Conservation (phyloP, 2,797 vertebrate genomes). For the Cirrhinus mrigala region DNA sequence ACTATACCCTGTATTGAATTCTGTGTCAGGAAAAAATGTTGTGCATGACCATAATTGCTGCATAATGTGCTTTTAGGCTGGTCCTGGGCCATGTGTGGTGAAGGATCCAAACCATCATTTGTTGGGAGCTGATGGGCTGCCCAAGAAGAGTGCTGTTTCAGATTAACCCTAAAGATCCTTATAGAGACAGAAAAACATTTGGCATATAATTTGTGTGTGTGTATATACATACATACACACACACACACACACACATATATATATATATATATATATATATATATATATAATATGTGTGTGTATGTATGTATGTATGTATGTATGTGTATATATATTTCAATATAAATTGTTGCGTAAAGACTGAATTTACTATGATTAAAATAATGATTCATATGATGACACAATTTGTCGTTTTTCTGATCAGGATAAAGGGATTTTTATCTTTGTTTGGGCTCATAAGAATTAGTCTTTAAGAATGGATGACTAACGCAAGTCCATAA, state of each 20-base stretch:
- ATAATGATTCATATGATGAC: slow-evolving; percentile 6
- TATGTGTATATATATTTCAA: slow-evolving; percentile 7
- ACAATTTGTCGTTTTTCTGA: neutral
- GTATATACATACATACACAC: too few species aligned
- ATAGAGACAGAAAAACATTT: neutral
- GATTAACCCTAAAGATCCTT: neutral
- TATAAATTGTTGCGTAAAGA: neutral
- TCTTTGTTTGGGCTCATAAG: neutral
- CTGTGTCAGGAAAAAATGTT: neutral
- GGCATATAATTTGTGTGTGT: neutral
- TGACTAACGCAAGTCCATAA: neutral
- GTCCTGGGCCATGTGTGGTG: slow-evolving; percentile 87
- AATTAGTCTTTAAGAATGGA: neutral
- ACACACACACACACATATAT: too few species aligned
- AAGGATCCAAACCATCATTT: slow-evolving; percentile 82
- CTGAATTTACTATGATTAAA: slow-evolving; percentile 10
- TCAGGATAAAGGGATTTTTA: neutral
- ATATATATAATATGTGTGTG: too few species aligned
- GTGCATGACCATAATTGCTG: neutral
- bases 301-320: too few species aligned
- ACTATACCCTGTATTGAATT: neutral
- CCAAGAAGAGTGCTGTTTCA: slow-evolving; percentile 61
- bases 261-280: too few species aligned
- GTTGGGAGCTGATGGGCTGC: slow-evolving; percentile 85
- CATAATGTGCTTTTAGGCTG: slow-evolving; percentile 76